phyloP scores from a whole-genome alignment of 2,113 vertebrate genomes.

The Osmerus mordax region DNA sequence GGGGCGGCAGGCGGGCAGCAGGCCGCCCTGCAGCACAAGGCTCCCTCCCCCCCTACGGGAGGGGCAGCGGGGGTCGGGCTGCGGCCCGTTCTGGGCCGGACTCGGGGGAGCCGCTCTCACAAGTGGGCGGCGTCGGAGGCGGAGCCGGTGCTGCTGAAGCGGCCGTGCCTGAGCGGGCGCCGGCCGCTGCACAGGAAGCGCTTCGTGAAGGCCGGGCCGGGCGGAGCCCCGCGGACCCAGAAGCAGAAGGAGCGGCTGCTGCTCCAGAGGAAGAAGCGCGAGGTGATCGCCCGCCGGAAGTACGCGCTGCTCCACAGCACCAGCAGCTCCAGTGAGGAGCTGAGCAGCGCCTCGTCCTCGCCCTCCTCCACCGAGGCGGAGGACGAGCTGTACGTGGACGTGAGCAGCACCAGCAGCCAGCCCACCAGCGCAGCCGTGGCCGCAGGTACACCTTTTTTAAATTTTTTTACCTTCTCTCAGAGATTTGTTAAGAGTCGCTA shows the following conservation, averaged over 20 bases:
- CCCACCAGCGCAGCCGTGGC: slow-evolving; percentile 82
- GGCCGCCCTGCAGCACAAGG: slow-evolving; percentile 49
- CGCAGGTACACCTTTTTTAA: slow-evolving; percentile 75
- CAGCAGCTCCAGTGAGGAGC: slow-evolving; percentile 94
- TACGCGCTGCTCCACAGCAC: slow-evolving; percentile 91
- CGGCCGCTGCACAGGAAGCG: slow-evolving; percentile 87
- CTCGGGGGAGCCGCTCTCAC: slow-evolving; percentile 81
- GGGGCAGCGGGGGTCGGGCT: slow-evolving; percentile 55
- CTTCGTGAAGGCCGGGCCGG: slow-evolving; percentile 81
- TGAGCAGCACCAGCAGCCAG: slow-evolving; percentile 83
- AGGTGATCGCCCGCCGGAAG: slow-evolving; percentile 88
- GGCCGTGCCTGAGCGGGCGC: slow-evolving; percentile 83
- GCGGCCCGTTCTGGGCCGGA: slow-evolving; percentile 77
- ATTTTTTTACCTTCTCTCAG: too few species aligned
- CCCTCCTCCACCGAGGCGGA: slow-evolving; percentile 91
- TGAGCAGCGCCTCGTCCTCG: slow-evolving; percentile 87
- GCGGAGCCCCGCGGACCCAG: slow-evolving; percentile 85
- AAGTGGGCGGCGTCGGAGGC: slow-evolving; percentile 89
- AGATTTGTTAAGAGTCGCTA: too few species aligned
- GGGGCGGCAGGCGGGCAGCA: slow-evolving; percentile 55
- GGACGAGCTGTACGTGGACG: slow-evolving; percentile 90
- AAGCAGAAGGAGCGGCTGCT: slow-evolving; percentile 93
- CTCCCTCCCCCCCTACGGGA: slow-evolving; percentile 49
- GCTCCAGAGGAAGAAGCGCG: slow-evolving; percentile 92
- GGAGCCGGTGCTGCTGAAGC: slow-evolving; percentile 88